Evolutionary conservation across 2,888 invertebrate species (phyloP), one percentile per base, ranked within the genome.

Genomic region (Brenthis ino): DNA sequence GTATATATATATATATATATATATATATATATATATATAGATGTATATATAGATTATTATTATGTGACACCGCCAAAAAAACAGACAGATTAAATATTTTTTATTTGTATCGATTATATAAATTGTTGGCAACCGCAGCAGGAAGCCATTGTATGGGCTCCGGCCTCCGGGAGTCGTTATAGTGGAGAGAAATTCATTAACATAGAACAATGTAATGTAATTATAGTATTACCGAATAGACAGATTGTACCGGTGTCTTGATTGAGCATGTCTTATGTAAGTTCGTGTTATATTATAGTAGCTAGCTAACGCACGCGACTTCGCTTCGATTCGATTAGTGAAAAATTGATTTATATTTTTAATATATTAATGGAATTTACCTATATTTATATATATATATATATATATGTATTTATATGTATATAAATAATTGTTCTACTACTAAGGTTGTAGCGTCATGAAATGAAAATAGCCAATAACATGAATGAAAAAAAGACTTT

Each of bases 141-240:
- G 37, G 37, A 28, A 24, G 16, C 43, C 33, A 65, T 48, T 61
- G 69, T 67, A 68, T 57, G 58, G 61, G 65, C 65, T 54, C 63
- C 20, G 58, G 37, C 37, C 37, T 16, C 16, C 53, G 54, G 53
- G 37, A 54, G 53, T 55, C 24, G 61, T 43, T 67, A 67, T 54
- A 53, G 61, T 51, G 67, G 47, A 67, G 71, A 56, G 74, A 70
- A 70, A 68, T 73, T 72, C 73, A 69, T 73, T 73, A 68, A 74
- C 73, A 72, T 69, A 70, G 73, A 68, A 70, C 74, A 74, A 74
- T 70, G 73, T 66, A 70, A 69, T 67, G 70, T 73, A 72, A 74
- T 74, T 72, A 74, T 57, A 67, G 57, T 66, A 70, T 73, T 73
- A 69, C 61, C 72, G 69, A 69, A 69, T 60, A 64, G 43, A 47